Evolutionary conservation across 2,888 invertebrate species (phyloP).

Genomic region (Poecilobothrus nobilitatus): DNA sequence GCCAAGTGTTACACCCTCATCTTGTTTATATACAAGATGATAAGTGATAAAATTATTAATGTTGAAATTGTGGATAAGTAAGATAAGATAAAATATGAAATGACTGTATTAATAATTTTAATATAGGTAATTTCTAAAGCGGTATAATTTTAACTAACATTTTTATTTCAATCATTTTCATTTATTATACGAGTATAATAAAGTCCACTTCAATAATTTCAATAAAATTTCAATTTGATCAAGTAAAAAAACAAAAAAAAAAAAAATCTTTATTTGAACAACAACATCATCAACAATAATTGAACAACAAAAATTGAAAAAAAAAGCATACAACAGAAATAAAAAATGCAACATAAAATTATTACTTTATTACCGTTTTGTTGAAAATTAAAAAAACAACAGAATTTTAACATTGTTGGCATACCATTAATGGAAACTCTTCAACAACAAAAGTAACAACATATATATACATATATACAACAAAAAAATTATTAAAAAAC

Average conservation of each 20-base stretch:
- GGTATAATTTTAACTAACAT: neutral
- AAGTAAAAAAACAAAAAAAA: neutral
- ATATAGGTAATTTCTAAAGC: neutral
- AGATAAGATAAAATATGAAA: too few relatives aligned
- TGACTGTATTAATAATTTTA: too few relatives aligned
- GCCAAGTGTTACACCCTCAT: too few relatives aligned
- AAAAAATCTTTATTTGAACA: neutral
- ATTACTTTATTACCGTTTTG: constrained; percentile 1
- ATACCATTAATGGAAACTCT: neutral
- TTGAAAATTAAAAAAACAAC: neutral
- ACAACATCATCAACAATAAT: neutral
- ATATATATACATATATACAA: too few relatives aligned
- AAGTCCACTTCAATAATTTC: neutral
- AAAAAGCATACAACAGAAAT: too few relatives aligned
- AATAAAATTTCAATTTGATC: neutral
- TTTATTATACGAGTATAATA: neutral
- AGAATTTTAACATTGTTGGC: neutral
- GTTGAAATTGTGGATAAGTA: too few relatives aligned
- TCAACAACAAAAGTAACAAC: neutral
- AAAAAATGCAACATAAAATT: neutral
- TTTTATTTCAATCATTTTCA: neutral
- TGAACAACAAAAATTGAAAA: neutral
- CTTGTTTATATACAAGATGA: too few relatives aligned
- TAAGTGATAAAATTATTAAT: too few relatives aligned
- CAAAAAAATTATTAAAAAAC: too few relatives aligned